Conservation (phyloP, 2,888 invertebrate genomes). For the Tanaodytes sp. region DNA sequence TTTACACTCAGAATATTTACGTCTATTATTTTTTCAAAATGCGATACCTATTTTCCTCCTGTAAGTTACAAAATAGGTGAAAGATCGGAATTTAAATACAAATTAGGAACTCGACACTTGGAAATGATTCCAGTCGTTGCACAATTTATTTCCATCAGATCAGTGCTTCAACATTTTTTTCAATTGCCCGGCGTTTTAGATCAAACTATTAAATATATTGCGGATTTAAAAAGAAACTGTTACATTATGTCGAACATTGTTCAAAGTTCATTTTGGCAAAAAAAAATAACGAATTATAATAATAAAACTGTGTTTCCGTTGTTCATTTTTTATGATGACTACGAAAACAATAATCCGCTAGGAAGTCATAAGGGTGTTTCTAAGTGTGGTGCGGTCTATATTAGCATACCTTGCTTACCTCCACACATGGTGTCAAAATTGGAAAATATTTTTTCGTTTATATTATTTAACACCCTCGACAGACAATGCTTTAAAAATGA, state of each 20-base stretch:
- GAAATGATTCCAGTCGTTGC: conserved; percentile 41
- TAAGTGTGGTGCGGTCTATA: conserved; percentile 49
- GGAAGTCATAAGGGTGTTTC: conserved; percentile 8
- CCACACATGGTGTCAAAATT: conserved; percentile 29
- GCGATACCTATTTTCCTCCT: conserved; percentile 45
- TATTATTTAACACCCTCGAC: conserved; percentile 37
- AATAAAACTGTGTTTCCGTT: conserved; percentile 28
- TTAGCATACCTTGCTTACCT: conserved; percentile 45
- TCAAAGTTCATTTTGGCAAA: conserved; percentile 47
- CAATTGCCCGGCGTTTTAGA: conserved; percentile 48
- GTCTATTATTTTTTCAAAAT: conserved; percentile 30
- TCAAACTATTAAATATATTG: conserved; percentile 41
- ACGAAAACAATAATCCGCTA: conserved; percentile 4
- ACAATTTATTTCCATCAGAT: conserved; percentile 53
- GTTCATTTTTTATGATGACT: conserved; percentile 37
- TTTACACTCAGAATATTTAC: conserved; percentile 19
- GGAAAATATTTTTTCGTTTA: conserved; percentile 44
- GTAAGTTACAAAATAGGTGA: conserved; percentile 38
- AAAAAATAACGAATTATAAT: conserved; percentile 42
- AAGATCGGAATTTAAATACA: conserved; percentile 38
- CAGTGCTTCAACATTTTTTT: conserved; percentile 53
- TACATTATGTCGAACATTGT: conserved; percentile 47
- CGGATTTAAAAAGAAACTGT: conserved; percentile 24
- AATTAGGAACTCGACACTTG: conserved; percentile 4
- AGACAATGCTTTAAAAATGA: conserved; percentile 30